Base-by-base conservation (phyloP, 1,140 invertebrate genomes). In the Bathynomus jamesi region DNA sequence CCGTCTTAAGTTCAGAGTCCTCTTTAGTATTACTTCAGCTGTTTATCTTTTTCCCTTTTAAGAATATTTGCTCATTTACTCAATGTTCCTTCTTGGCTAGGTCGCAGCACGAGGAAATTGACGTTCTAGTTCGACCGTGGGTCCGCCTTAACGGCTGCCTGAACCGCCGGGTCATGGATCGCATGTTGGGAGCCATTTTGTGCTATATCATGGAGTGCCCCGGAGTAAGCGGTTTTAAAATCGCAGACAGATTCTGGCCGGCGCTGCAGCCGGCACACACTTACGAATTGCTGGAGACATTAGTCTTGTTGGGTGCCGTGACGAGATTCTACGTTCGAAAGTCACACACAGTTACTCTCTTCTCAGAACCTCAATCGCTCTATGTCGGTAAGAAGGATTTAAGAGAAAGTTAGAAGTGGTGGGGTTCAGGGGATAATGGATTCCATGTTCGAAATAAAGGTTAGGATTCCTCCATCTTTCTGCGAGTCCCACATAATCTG, bases 141-240 rank as follows among this genome's bases (percentile, higher is more conserved):
- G 87, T 89, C 67, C 85, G 87, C 71, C 84, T 92, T 4, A 89
- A 92, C 80, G 91, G 90, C 0, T 83, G 85, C 0, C 78, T 93
- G 0, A 92, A 93, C 81, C 83, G 86, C 28, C 81, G 86, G 53
- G 85, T 89, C 2, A 81, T 93, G 21, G 87, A 89, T 78, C 85
- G 87, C 31, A 87, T 90, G 85, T 72, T 92, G 30, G 87, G 87
- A 28, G 83, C 86, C 11, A 78, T 92, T 61, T 81, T 91, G 28
- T 84, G 86, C 4, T 85, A 88, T 69, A 86, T 89, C 68, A 83
- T 90, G 73, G 81, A 84, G 11, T 82, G 85, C 75, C 87, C 88
- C 0, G 88, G 88, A 3, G 81, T 84, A 46, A 77, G 77, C 3
- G 61, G 78, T 27, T 28, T 74, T 25, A 67, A 72, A 13, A 60